phyloP scores from a whole-genome alignment of 64 coral and sea anemone species.

The Platygyra sinensis region DNA sequence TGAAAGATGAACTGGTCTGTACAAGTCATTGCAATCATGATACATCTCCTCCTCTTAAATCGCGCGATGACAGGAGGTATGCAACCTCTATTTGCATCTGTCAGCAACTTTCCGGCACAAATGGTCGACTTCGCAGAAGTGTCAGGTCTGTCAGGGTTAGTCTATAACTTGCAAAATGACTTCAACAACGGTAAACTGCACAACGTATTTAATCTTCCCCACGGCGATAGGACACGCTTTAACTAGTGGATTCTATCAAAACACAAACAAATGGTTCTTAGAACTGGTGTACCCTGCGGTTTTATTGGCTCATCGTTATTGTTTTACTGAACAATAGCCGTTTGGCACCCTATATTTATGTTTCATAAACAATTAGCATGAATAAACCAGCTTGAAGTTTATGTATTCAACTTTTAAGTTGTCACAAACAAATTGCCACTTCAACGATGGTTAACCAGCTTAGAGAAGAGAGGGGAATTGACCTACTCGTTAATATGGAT shows the following conservation, averaged over 20 bases:
- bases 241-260: neutral
- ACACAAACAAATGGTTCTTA: constrained; percentile 1
- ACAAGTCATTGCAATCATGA: neutral
- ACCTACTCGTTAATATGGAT: neutral
- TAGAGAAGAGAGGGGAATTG: neutral
- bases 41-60: neutral
- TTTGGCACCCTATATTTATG: neutral
- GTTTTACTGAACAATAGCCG: neutral
- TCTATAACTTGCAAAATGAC: neutral
- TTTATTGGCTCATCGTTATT: neutral
- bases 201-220: neutral
- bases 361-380: neutral
- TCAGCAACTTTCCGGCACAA: neutral
- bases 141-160: neutral
- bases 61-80: neutral
- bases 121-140: neutral
- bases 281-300: neutral
- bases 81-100: neutral
- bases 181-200: neutral
- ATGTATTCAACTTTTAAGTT: neutral
- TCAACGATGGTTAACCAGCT: neutral
- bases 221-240: neutral
- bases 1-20: neutral
- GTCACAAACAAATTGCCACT: neutral
- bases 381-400: neutral